Conservation (phyloP, 2,888 invertebrate species). For the Blastobasis adustella region DNA sequence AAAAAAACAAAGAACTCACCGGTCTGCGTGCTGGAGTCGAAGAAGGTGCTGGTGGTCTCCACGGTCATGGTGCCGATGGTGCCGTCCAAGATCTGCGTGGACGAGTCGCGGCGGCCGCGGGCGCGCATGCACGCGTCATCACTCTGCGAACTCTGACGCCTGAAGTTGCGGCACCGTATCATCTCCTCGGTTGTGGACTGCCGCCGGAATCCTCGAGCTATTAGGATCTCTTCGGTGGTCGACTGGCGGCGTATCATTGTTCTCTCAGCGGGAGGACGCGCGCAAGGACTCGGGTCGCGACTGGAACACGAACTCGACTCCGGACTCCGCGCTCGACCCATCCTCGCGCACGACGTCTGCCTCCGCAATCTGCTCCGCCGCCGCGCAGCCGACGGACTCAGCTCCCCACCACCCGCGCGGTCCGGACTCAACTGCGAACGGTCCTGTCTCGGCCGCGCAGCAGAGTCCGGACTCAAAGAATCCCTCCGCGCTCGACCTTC, state of each 20-base stretch:
- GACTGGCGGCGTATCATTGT: conserved; percentile 90
- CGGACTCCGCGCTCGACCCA: conserved; percentile 76
- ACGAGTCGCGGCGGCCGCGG: conserved; percentile 86
- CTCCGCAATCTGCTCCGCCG: conserved; percentile 81
- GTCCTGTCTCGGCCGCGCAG: conserved; percentile 84
- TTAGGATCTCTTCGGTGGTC: conserved; percentile 93
- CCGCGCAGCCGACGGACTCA: conserved; percentile 84
- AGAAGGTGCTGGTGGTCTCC: conserved; percentile 93
- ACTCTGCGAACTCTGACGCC: conserved; percentile 92
- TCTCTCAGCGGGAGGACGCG: conserved; percentile 70
- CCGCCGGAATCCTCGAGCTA: conserved; percentile 90
- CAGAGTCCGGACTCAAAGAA: conserved; percentile 93
- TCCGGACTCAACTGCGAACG: conserved; percentile 87
- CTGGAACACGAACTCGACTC: conserved; percentile 86
- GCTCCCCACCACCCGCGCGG: conserved; percentile 84
- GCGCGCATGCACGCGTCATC: conserved; percentile 83
- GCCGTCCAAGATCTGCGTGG: conserved; percentile 93
- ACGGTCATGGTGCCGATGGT: conserved; percentile 95
- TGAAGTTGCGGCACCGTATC: conserved; percentile 92
- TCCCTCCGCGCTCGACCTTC: conserved; percentile 87
- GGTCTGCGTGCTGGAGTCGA: conserved; percentile 94
- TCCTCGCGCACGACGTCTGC: conserved; percentile 85
- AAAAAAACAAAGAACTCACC: conserved; percentile 73
- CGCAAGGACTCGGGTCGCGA: conserved; percentile 89
- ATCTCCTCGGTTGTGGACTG: conserved; percentile 95